Percentiles rank a stretch among this genome's conserved stretches.
These are phyloP conservation scores for Cheirogaleus major DNA, from an alignment of 2,797 vertebrate species.

Conservation along the genomic window DNA sequence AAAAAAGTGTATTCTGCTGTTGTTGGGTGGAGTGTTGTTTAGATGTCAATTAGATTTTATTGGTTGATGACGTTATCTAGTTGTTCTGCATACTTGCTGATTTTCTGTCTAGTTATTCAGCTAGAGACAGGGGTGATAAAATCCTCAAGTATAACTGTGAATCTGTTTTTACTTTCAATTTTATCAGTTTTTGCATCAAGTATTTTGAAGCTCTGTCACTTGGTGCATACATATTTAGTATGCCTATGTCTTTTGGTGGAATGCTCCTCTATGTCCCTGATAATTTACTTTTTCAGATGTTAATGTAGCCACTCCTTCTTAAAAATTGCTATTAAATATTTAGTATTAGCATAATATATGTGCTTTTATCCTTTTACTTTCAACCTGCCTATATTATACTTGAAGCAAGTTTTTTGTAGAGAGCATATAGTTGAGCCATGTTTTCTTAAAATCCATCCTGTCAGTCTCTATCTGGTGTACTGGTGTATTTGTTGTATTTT, in stretches of 20 bases:
- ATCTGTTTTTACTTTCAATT: not conserved
- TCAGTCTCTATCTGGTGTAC: not conserved
- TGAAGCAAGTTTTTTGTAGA: not conserved
- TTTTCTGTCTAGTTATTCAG: not conserved
- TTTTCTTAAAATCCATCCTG: not conserved
- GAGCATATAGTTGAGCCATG: not conserved
- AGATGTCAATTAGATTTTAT: not conserved
- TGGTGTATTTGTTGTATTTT: not conserved
- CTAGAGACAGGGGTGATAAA: not conserved
- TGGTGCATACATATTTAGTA: not conserved
- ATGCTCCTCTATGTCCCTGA: not conserved
- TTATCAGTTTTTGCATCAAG: not conserved
- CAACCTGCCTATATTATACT: not conserved
- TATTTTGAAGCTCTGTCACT: not conserved
- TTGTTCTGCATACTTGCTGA: not conserved
- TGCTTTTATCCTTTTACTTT: not conserved
- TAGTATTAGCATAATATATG: not conserved
- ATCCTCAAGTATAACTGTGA: not conserved
- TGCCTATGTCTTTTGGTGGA: not conserved
- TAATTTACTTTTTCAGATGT: not conserved
- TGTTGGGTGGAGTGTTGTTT: not conserved
- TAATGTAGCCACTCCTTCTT: not conserved
- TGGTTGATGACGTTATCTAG: not conserved
- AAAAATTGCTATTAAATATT: not conserved
- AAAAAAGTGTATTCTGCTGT: not conserved